These are phyloP conservation scores for Acestrorhynchus altus DNA, from an alignment of 2,797 vertebrate species.

Conservation along the genomic window DNA sequence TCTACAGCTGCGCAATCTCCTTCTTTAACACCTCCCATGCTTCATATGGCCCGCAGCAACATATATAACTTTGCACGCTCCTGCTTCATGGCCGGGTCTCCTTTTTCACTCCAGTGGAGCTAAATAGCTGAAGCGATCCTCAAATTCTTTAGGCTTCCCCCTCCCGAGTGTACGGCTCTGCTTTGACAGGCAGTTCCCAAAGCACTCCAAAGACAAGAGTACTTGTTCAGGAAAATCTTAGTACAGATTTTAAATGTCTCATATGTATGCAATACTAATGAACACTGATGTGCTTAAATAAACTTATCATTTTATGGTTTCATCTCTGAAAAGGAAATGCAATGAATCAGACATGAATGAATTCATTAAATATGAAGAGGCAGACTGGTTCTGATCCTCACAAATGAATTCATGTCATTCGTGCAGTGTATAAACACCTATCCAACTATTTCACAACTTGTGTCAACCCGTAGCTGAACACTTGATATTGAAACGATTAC, in stretches of 20 bases:
- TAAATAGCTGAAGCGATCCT: constrained; percentile 72
- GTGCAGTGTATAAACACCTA: no score
- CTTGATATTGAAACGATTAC: no score
- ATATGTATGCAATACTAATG: no score
- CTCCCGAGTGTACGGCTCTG: constrained; percentile 30
- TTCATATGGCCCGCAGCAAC: constrained; percentile 62
- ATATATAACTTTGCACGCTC: constrained; percentile 57
- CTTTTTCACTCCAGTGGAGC: constrained; percentile 68
- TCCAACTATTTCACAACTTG: no score
- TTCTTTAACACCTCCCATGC: constrained; percentile 58
- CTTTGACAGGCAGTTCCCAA: constrained; percentile 64
- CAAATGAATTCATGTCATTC: no score
- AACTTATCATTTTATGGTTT: no score
- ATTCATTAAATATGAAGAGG: no score
- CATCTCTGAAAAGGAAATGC: not conserved
- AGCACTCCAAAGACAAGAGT: not conserved
- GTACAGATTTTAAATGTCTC: not conserved
- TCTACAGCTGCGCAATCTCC: constrained; percentile 75
- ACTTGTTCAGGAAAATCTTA: not conserved
- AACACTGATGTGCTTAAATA: not conserved
- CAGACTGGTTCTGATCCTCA: no score
- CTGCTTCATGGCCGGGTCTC: constrained; percentile 50
- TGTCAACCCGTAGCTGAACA: no score
- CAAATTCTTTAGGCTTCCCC: constrained; percentile 56
- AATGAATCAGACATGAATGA: not conserved